Evolutionary conservation across 2,797 vertebrate species (phyloP).

Genomic region (Sparus aurata): DNA sequence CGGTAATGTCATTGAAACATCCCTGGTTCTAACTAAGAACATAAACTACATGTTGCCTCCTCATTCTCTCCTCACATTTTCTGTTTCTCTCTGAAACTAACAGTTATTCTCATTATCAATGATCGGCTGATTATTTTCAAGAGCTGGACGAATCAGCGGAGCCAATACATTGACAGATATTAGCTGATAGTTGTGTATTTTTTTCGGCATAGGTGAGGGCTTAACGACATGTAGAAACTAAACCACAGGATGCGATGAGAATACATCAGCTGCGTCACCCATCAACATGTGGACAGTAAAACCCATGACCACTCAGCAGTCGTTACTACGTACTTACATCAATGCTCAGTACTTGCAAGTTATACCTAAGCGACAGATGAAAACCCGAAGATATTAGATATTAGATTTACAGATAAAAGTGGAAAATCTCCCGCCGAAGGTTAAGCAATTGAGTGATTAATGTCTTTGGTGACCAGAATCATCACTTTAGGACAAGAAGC

Average conservation of each 20-base stretch:
- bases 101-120: not conserved
- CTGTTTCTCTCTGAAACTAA: not conserved
- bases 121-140: not conserved
- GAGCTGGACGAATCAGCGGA: not conserved
- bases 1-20: not conserved
- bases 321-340: no score
- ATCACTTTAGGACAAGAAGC: not conserved
- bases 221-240: no score
- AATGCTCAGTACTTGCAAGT: not conserved
- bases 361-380: not conserved
- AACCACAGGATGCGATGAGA: no score
- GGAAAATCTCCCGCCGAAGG: not conserved
- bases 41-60: not conserved
- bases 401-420: not conserved
- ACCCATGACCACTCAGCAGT: no score
- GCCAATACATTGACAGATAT: not conserved
- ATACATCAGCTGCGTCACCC: no score
- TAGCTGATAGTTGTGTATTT: not conserved
- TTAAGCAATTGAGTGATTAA: not conserved
- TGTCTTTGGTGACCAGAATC: not conserved
- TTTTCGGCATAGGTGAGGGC: not conserved
- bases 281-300: no score
- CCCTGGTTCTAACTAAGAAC: not conserved
- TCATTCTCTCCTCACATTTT: not conserved
- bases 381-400: not conserved